Base-by-base conservation (phyloP, 1,140 invertebrate species). In the Brachionus rotundiformis region DNA sequence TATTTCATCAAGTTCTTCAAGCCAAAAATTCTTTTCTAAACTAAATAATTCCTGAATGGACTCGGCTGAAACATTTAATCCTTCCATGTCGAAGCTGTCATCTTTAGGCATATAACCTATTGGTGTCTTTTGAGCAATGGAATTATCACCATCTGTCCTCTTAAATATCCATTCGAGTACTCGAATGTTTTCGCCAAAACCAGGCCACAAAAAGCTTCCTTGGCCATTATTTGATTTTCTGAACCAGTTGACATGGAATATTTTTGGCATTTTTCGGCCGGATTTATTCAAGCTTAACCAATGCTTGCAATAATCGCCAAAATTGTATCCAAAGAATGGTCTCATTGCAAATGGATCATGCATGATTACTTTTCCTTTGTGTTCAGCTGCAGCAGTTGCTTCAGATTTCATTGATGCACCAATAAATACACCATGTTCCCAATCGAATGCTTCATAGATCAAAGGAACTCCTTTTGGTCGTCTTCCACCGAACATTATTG, bases 221-320 rank as follows among this genome's bases (percentile, higher is more conserved):
- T 89, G 83, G 2, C 85, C 77, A 82, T 91, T 90, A 86, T 96
- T 96, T 82, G 95, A 91, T 61, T 82, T 71, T 47, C 61, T 33
- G 91, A 98, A 99, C 96, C 96, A 99, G 87, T 99, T 98, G 27
- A 98, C 95, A 85, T 98, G 95, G 91, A 96, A 98, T 82, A 98
- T 93, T 87, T 93, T 93, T 3, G 96, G 96, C 75, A 98, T 88
- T 44, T 92, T 90, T 2, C 90, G 82, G 8, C 82, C 85, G 1
- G 88, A 89, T 4, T 89, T 87, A 1, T 91, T 90, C 91, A 98
- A 94, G 83, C 91, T 93, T 49, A 98, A 88, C 97, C 97, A 99
- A 85, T 99, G 97, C 13, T 92, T 87, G 5, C 99, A 90, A 87
- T 99, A 99, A 83, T 98, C 89, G 5, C 96, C 96, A 86, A 98